These are phyloP conservation scores for Thunnus albacares DNA, from an alignment of 2,797 vertebrate genomes.

Conservation along the genomic window DNA sequence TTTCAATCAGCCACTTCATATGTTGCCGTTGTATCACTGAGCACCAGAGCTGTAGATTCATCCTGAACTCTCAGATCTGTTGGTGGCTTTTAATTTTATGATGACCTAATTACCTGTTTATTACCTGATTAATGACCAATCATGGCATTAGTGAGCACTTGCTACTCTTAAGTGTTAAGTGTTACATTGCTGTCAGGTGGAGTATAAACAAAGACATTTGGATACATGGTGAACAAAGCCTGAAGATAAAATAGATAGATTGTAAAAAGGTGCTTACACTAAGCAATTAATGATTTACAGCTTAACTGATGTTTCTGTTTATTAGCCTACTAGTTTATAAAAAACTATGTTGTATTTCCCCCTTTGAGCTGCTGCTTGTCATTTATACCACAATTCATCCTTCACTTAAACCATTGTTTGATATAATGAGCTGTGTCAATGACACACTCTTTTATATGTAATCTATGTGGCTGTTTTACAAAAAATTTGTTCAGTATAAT, in stretches of 20 bases:
- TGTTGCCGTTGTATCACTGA: not conserved
- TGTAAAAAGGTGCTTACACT: constrained; percentile 34
- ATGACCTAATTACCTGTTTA: constrained; percentile 39
- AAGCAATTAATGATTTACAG: constrained; percentile 37
- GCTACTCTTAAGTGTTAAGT: constrained; percentile 9
- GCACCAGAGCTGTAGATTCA: constrained; percentile 40
- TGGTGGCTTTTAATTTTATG: constrained; percentile 52
- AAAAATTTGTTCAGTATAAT: not conserved
- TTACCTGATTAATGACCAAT: constrained; percentile 34
- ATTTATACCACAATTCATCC: not conserved
- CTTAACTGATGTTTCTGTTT: constrained; percentile 26
- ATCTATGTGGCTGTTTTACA: not conserved
- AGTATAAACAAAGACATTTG: constrained; percentile 25
- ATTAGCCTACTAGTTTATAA: constrained; percentile 9
- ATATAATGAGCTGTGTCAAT: not conserved
- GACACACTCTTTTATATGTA: not conserved
- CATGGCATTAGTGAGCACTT: constrained; percentile 35
- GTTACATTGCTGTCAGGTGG: constrained; percentile 49
- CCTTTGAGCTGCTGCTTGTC: not conserved
- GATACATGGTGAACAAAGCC: constrained; percentile 14
- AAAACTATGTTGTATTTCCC: not conserved
- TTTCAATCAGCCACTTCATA: constrained; percentile 46
- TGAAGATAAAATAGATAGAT: constrained; percentile 1
- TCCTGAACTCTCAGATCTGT: constrained; percentile 8
- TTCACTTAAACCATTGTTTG: constrained; percentile 30